A percentile compares a stretch with the other conserved stretches of the same genome.
Conservation (phyloP, 2,113 vertebrate species). For the Bubo blakistoni region DNA sequence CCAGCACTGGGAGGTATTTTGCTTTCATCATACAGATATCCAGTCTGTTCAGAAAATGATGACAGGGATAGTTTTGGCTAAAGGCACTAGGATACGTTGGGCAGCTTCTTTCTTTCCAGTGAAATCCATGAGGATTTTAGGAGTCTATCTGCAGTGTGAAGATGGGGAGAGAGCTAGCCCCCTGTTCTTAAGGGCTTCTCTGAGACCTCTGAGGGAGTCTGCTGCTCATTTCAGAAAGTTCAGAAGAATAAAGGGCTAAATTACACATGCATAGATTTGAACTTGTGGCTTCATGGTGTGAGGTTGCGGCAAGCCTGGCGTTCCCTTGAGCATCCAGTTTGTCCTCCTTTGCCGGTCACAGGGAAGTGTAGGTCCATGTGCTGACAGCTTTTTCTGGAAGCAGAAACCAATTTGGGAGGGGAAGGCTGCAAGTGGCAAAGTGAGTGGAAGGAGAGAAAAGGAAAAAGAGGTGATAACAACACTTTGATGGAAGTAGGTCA, state of each 20-base stretch:
- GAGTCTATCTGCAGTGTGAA: fast-evolving
- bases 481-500: background rate
- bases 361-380: background rate
- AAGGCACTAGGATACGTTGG: background rate
- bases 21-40: background rate
- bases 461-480: background rate
- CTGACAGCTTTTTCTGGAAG: background rate
- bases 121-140: background rate
- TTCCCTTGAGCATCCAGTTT: background rate
- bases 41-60: background rate
- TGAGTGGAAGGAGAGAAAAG: background rate
- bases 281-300: background rate
- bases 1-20: background rate
- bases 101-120: background rate
- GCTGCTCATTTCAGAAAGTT: background rate
- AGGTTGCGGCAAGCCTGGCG: background rate
- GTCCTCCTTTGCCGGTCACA: background rate
- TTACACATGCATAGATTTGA: fast-evolving
- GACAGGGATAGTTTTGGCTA: background rate
- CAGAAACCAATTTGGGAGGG: background rate
- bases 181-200: background rate
- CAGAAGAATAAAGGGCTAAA: background rate
- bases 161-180: background rate
- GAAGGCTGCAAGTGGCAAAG: background rate
- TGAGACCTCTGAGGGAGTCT: background rate